Evolutionary conservation across 1,140 invertebrate genomes (phyloP), one percentile per base, ranked within the genome.

Genomic region (Brachionus paranguensis): DNA sequence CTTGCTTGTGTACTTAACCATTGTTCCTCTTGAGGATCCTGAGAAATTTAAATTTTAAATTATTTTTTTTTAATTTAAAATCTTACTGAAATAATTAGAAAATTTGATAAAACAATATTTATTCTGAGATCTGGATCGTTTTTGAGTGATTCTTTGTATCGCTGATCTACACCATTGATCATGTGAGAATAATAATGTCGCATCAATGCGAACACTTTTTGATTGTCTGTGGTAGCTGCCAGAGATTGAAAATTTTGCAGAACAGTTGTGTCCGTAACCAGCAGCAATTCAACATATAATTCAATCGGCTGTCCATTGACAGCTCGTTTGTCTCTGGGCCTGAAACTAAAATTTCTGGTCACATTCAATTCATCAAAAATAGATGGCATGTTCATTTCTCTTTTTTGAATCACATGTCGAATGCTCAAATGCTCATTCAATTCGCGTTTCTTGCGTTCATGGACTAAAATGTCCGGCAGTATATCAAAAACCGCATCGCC

Each of bases 101-200:
- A 68, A 43, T 81, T 64, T 11, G 53, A 60, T 29, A 81, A 47
- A 20, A 64, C 64, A 37, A 81, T 81, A 47, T 64, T 81, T 14
- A 81, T 81, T 43, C 78, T 81, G 0, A 81, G 37, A 64, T 81
- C 78, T 11, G 78, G 53, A 14, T 81, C 78, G 17, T 64, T 64
- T 43, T 27, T 29, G 2, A 81, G 12, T 0, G 78, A 81, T 7
- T 29, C 27, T 64, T 81, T 53, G 41, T 81, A 81, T 33, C 78
- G 14, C 33, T 64, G 53, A 55, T 81, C 64, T 10, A 81, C 78
- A 6, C 53, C 78, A 41, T 45, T 60, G 11, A 81, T 81, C 37
- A 64, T 64, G 64, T 81, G 78, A 37, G 64, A 43, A 37, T 64
- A 81, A 29, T 81, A 81, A 27, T 45, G 33, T 64, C 78, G 55